Base-by-base conservation (phyloP, 92 coral and sea anemone species). In the Heteractis magnifica region DNA sequence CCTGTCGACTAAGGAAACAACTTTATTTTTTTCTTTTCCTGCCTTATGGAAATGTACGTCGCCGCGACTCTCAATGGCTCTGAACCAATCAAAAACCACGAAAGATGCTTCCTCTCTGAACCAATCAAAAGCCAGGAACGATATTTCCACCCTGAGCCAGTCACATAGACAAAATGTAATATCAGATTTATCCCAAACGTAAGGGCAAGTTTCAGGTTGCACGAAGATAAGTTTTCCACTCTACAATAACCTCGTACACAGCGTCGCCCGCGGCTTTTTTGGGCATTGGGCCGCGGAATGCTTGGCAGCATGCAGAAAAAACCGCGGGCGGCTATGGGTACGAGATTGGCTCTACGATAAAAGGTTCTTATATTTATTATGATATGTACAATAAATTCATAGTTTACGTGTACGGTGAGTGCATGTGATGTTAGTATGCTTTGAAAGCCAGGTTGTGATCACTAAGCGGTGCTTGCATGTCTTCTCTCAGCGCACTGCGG, bases 401-500 rank as follows among this genome's bases (percentile, higher is more conserved):
- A 23, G 23, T 62, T 62, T n/a, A 62, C 34, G 70, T 18, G 70
- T 16, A 18, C 70, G 70, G 23, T 62, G 70, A 62, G 77, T 62
- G 41, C 53, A 56, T 48, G 52, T 11, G 12, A 52, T 53, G 13
- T 76, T 86, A 93, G 85, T 86, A 93, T 73, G 91, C 89, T 72
- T 95, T 93, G 82, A 94, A 95, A 51, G 88, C 98, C 86, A 94
- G 90, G 50, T 87, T 78, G 48, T 90, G 79, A 52, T 90, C 93
- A 23, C 89, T 77, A 18, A 87, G 90, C 4, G 98, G 87, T 44
- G 98, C 98, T 4, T 95, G 79, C 96, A 95, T 94, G 84, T 95
- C 97, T 72, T 95, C 98, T 74, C 97, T 76, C 51, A 95, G 88
- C 26, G 98, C 96, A 81, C 91, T 95, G 41, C 94, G 95, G 75